Conservation (phyloP, 2,113 vertebrate genomes). For the Orthonyx spaldingii region DNA sequence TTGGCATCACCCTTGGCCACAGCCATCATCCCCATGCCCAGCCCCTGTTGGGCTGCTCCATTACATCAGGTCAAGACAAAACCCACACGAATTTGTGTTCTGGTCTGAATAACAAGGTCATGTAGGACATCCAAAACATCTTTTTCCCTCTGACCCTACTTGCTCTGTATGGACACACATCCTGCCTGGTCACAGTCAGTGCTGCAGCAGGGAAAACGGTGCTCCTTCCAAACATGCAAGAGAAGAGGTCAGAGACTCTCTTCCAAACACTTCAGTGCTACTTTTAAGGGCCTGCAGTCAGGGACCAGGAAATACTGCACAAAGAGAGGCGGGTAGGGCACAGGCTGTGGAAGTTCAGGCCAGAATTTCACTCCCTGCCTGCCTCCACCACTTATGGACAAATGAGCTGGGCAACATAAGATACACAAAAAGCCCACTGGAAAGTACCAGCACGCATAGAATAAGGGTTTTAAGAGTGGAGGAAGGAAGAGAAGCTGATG, state of each 20-base stretch:
- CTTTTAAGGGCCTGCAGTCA: background rate
- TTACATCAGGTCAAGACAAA: background rate
- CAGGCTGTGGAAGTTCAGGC: background rate
- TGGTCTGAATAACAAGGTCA: background rate
- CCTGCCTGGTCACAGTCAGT: background rate
- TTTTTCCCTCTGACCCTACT: background rate
- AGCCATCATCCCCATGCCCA: background rate
- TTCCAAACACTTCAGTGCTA: background rate
- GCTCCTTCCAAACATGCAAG: background rate
- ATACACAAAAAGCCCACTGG: background rate
- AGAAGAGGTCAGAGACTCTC: background rate
- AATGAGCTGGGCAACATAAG: background rate
- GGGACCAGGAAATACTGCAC: background rate
- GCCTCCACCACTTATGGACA: background rate
- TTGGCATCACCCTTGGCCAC: background rate
- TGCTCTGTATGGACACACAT: background rate
- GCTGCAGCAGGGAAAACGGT: background rate
- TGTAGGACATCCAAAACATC: background rate
- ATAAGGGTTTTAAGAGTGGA: background rate
- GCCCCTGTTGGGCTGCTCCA: background rate
- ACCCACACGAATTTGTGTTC: background rate
- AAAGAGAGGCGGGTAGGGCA: background rate
- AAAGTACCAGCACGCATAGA: background rate
- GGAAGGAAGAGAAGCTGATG: background rate
- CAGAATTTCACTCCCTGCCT: background rate